These are phyloP conservation scores for Didymodactylos carnosus DNA, from an alignment of 2,888 invertebrate genomes.

Conservation along the genomic window DNA sequence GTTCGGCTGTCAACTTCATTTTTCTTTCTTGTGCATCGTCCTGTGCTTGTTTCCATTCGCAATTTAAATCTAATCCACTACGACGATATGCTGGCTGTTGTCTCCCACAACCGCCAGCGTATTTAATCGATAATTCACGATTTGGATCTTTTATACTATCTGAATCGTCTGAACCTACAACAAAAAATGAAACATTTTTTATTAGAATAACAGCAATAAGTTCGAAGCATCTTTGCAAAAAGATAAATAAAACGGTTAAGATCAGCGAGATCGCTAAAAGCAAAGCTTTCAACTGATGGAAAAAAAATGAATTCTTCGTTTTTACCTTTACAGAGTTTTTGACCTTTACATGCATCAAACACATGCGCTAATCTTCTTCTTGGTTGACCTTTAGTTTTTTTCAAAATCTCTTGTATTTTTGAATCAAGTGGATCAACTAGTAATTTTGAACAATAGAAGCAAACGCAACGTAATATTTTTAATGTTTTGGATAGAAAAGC, in stretches of 20 bases:
- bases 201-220: too few species aligned
- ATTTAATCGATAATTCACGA: slow-evolving; percentile 16
- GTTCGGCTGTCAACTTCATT: slow-evolving; percentile 71
- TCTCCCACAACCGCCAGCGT: slow-evolving; percentile 62
- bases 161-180: slow-evolving; percentile 16
- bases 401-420: slow-evolving; percentile 75
- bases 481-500: slow-evolving; percentile 91
- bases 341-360: slow-evolving; percentile 90
- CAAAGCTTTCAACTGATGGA: too few species aligned
- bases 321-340: slow-evolving; percentile 59
- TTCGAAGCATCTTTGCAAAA: too few species aligned
- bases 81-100: slow-evolving; percentile 81
- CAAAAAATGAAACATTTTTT: not conserved
- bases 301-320: too few species aligned
- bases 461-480: slow-evolving; percentile 89
- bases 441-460: slow-evolving; percentile 92
- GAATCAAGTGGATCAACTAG: slow-evolving; percentile 76
- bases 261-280: too few species aligned
- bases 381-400: slow-evolving; percentile 87
- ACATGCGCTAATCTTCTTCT: slow-evolving; percentile 78
- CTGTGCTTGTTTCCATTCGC: slow-evolving; percentile 91
- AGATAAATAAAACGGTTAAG: too few species aligned
- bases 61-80: slow-evolving; percentile 70
- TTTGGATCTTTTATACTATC: slow-evolving; percentile 17
- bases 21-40: slow-evolving; percentile 84